Base-by-base conservation (phyloP, 2,113 vertebrate genomes). In the Aptenodytes forsteri region DNA sequence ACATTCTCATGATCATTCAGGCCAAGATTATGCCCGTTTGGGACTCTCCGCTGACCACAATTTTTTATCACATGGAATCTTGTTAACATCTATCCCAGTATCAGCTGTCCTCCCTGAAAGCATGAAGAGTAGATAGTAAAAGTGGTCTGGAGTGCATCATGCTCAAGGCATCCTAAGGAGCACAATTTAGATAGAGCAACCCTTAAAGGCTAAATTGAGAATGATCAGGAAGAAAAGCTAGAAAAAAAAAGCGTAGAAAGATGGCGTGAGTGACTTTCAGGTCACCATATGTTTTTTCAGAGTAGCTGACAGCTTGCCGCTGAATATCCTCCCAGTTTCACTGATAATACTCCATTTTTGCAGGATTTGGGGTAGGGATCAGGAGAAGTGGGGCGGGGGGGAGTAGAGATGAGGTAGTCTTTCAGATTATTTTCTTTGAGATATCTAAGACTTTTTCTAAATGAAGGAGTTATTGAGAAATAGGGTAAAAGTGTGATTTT, bases 371-470 rank as follows among this genome's bases (percentile, higher is more conserved):
- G 8, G 23, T 19, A 61, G 30, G 13, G 6, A 66, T 34, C 10
- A 32, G 32, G 25, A 65, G 29, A 56, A 70, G 4, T 7, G 4
- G 17, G 11, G 3, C 7, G 3, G 9, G 7, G 3, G 3, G 9
- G 1, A 36, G 9, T 5, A 67, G 6, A 76, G 11, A 52, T 32
- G 12, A 50, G 10, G 3, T 11, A 23, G 2, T 5, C 26, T 92
- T 62, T 59, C 18, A 67, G 11, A 9, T 67, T 7, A 16, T 72
- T 65, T 90, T 47, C 27, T 58, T 59, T 72, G 61, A 72, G 25
- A 38, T 25, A 52, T 23, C 16, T 21, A 59, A 64, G 10, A 7
- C 8, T 36, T 65, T 32, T 87, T 50, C 46, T 38, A 54, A 83
- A 54, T 16, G 0, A 4, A 49, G 16, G 78, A 54, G 4, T 42